Conservation (phyloP, 2,113 vertebrate genomes). For the Pangasianodon gigas region DNA sequence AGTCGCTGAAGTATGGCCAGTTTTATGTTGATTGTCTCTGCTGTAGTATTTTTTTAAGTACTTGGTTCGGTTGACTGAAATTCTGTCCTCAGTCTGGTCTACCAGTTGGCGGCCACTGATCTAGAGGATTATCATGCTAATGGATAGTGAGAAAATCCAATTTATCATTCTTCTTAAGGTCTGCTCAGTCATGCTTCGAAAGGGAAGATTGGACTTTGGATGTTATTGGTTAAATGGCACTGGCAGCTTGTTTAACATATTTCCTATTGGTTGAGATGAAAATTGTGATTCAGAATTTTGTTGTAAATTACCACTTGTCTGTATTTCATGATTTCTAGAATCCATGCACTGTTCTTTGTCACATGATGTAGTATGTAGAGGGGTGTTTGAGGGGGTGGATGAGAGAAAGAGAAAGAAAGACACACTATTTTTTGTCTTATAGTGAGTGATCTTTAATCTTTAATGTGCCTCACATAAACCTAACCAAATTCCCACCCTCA, state of each 20-base stretch:
- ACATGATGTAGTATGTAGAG: background rate
- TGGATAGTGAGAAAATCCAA: background rate
- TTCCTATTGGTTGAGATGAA: background rate
- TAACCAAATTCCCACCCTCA: background rate
- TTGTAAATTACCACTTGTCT: background rate
- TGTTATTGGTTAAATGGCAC: background rate
- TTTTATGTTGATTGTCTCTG: no score
- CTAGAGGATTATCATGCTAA: background rate
- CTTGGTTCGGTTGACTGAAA: background rate
- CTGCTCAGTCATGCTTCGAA: slow-evolving; percentile 5
- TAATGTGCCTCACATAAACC: background rate
- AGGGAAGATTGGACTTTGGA: background rate
- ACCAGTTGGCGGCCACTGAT: background rate
- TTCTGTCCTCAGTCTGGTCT: background rate
- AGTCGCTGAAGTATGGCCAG: background rate
- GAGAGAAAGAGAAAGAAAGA: background rate
- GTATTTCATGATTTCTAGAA: background rate
- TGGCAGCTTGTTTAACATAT: background rate
- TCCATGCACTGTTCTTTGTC: background rate
- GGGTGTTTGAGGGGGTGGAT: background rate
- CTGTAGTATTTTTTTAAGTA: background rate
- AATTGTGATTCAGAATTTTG: background rate
- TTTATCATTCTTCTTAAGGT: background rate
- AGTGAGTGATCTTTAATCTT: no score
- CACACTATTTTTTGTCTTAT: background rate